A percentile compares a stretch with the other conserved stretches of the same genome.
These are phyloP conservation scores for Anthrax anthrax DNA, from an alignment of 2,888 invertebrate genomes.

Conservation along the genomic window DNA sequence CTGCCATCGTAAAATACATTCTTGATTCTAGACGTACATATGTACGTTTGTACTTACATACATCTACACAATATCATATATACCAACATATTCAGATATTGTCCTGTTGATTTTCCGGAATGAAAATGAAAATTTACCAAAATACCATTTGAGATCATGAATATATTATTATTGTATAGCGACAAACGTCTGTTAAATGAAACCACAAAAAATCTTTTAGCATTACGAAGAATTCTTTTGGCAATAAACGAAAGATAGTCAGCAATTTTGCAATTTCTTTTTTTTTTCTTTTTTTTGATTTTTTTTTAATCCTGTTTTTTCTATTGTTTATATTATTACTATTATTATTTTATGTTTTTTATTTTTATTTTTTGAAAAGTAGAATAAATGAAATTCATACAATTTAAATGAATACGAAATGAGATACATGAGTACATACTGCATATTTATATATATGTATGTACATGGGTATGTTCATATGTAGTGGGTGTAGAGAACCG, in stretches of 20 bases:
- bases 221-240: background rate
- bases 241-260: background rate
- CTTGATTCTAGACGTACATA: no score
- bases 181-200: conserved; percentile 2
- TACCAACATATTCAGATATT: background rate
- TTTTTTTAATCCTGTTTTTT: background rate
- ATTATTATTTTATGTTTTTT: background rate
- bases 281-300: background rate
- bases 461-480: no score
- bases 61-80: background rate
- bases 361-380: background rate
- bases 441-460: no score
- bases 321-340: no score
- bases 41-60: no score
- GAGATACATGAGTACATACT: no score
- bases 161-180: conserved; percentile 5
- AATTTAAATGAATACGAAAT: no score
- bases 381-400: background rate
- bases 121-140: conserved; percentile 1
- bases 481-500: no score
- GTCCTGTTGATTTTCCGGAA: conserved; percentile 8
- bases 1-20: no score
- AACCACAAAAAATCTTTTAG: conserved; percentile 5
- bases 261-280: background rate
- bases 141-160: conserved; percentile 5